Base-by-base conservation (phyloP, 2,888 invertebrate species). In the Hipparchia semele region DNA sequence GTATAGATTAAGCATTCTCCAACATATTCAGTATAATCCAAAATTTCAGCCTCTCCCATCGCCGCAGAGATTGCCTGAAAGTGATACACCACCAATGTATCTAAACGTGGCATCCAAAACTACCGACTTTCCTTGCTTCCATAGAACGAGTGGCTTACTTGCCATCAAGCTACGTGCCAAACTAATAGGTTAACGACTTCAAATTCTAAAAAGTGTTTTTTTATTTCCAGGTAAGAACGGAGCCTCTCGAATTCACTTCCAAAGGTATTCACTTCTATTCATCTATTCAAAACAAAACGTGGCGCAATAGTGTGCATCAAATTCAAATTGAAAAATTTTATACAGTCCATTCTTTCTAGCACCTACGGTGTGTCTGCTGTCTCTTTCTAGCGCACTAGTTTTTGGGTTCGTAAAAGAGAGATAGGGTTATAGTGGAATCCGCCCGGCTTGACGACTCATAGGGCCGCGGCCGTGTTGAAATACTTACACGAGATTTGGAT, bases 401-500 rank as follows among this genome's bases (percentile, higher is more conserved):
- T 54, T 73, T 13, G 33, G 79, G 67, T 75, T 73, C 12, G 78
- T 74, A 64, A 77, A 82, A 86, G 79, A 81, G 79, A 75, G 84
- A 83, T 69, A 74, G 77, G 51, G 68, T 56, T 74, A 77, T 67
- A 65, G 76, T 76, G 78, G 79, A 80, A 79, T 81, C 83, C 84
- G 83, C 83, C 39, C 81, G 83, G 86, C 83, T 82, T 83, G 84
- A 83, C 83, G 84, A 83, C 83, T 77, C 76, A 78, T 76, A 78
- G 77, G 78, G 77, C 82, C 84, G 88, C 90, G 78, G 77, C 82
- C 84, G 88, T 90, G 92, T 92, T 90, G 90, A 92, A 92, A 92
- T 90, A 89, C 89, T 88, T 90, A 90, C 90, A 89, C 86, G 89
- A 85, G 85, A 85, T 86, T 85, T 88, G 90, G 88, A 91, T 91